These are phyloP conservation scores for Lordiphosa andalusiaca DNA, from an alignment of 2,888 invertebrate species.

Conservation along the genomic window DNA sequence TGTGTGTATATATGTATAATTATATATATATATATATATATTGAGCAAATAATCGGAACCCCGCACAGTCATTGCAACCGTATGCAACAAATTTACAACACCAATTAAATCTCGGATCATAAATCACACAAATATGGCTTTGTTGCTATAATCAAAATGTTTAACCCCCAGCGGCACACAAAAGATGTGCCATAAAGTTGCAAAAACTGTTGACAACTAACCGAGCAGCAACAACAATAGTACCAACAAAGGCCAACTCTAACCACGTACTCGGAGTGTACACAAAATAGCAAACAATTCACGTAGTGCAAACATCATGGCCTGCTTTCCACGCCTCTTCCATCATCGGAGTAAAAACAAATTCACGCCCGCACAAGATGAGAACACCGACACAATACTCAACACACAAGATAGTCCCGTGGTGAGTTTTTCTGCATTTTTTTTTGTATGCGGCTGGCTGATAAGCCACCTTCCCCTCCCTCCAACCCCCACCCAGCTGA, in stretches of 20 bases:
- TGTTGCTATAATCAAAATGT: conserved; percentile 43
- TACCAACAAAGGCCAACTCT: background rate
- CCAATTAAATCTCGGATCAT: conserved; percentile 47
- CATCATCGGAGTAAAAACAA: conserved; percentile 70
- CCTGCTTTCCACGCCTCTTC: conserved; percentile 76
- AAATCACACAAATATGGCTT: conserved; percentile 53
- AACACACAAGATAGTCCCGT: conserved; percentile 69
- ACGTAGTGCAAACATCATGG: conserved; percentile 51
- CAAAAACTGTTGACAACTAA: conserved; percentile 40
- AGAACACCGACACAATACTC: conserved; percentile 74
- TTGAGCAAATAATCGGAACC: background rate
- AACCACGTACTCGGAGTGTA: background rate
- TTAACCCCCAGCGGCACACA: conserved; percentile 34
- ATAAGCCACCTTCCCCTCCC: conserved; percentile 51
- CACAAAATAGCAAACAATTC: conserved; percentile 6
- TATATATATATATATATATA: background rate
- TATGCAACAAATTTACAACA: conserved; percentile 11
- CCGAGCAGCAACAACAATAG: conserved; percentile 16
- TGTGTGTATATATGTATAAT: background rate
- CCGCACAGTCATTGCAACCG: conserved; percentile 5
- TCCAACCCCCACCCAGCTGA: conserved; percentile 32
- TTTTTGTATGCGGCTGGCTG: conserved; percentile 19
- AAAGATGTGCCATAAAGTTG: conserved; percentile 58
- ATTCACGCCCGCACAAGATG: conserved; percentile 73
- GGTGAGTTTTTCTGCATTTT: conserved; percentile 63